Evolutionary conservation across 2,888 invertebrate species (phyloP), one percentile per base, ranked within the genome.

Genomic region (Poecilobothrus nobilitatus): DNA sequence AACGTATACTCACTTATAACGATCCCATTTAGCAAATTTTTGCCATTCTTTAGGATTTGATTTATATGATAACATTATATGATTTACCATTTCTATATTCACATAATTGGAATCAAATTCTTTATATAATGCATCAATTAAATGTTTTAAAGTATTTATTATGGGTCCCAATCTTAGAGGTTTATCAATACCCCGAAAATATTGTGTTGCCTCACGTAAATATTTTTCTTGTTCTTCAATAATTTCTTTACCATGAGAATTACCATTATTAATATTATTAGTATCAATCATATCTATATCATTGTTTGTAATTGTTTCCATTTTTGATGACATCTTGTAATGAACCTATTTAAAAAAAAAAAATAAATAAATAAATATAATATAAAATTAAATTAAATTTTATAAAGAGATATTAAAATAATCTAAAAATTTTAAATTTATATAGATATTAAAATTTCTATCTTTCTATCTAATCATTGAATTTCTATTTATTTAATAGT

Each of bases 11-110:
- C 80, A 95, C 95, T 91, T 88, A 83, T 90, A 91, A 79, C 92
- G 88, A 81, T 97, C 97, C 78, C 94, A 97, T 79, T 95, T 96
- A 5, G 97, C 96, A 78, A 88, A 99, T 78, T 91, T 92, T 78
- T 87, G 89, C 98, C 98, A 99, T 72, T 99, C 97, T 22, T 86
- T 86, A 0, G 91, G 89, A 75, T 95, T 91, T 63, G 94, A 94
- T 78, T 91, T 92, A 83, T 98, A 99, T 0, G 84, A 83, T 2
- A 84, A 77, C 84, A 87, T 90, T 69, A 97, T 80, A 69, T 89
- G 88, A 76, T 91, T 88, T 10, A 99, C 95, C 78, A 93, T 88
- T 74, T 98, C 97, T 69, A 97, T 89, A 78, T 97, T 92, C 27
- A 99, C 93, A 71, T 88, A 84, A 76, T 95, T 91, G 20, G 86